Evolutionary conservation across 1,140 invertebrate species (phyloP), one percentile per base, ranked within the genome.

Genomic region (Adoxophyes honmai): DNA sequence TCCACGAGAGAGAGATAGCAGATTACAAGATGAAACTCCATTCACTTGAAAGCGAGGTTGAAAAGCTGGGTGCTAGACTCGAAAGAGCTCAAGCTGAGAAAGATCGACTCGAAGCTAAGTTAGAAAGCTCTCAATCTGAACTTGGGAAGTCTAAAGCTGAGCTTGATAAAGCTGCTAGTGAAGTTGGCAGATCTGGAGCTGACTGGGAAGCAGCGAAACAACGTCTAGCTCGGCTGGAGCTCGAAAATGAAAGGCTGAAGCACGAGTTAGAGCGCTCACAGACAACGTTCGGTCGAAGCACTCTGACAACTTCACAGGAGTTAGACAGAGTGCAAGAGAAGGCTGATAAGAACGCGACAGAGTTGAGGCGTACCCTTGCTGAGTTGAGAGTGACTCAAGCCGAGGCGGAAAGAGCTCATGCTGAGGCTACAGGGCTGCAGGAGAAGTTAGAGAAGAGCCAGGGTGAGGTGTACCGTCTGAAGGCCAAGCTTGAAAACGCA

Each of bases 11-110:
- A 64, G 96, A 98, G 88, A 93, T 98, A 61, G 96, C 97, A 42
- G 97, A 99, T 78, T 97, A 98, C 68, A 99, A 98, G 88, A 95
- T 97, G 92, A 98, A 98, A 88, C 91, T 98, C 15, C 96, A 98
- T 62, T 92, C 94, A 1, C 84, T 98, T 33, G 96, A 98, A 81
- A 96, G 94, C 60, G 96, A 97, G 86, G 96, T 93, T n/a, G 96
- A 98, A 78, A 97, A 98, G 88, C 90, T 97, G 34, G 95, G 95
- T 53, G 95, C 96, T 9, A 92, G 96, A 58, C 88, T 97, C 57
- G 96, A 98, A 81, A 92, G 96, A 75, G 95, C 95, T 1, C 93
- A 95, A 70, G 94, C 94, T 0, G 97, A 98, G 74, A 97, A 98
- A 78, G 96, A 97, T 74, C 92, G 96, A 13, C 90, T 98, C 8